Base-by-base conservation (phyloP, 2,113 vertebrate species). In the Aythya baeri region DNA sequence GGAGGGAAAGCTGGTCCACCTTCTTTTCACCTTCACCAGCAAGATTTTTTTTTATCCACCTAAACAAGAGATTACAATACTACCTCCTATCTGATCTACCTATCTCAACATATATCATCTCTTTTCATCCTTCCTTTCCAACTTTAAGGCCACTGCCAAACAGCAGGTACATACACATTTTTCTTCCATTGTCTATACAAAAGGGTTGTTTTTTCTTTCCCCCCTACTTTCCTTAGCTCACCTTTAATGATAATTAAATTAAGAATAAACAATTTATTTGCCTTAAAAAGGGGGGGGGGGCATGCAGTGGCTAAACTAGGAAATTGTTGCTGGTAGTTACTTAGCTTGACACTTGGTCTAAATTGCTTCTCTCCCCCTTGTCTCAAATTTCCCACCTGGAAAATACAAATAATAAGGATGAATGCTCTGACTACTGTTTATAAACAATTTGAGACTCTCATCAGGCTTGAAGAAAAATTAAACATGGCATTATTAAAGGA, bases 301-400 rank as follows among this genome's bases (percentile, higher is more conserved):
- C 34, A 72, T 2, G 36, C 0, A 65, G 9, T 7, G 8, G 13
- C 34, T 52, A 49, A 20, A 43, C 71, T 0, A 27, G 8, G 17
- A 85, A 5, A 6, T 52, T 12, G 6, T 6, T 83, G 2, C 46
- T 43, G 50, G 9, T 13, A 83, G 29, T 50, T 17, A 36, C 11
- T 59, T 50, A 59, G 22, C 17, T 17, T 71, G 21, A 88, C 36
- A 41, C 41, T 61, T 44, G 3, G 6, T 13, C 14, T 12, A 71
- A 68, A 17, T 32, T 57, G 66, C 7, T 87, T 2, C 66, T 41
- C n/a, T 54, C 11, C 5, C 6, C 13, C 5, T 72, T 6, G 4
- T 32, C 57, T 65, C 65, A 75, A 63, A 88, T 65, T 9, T 21
- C 41, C 7, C 46, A 61, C 25, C 34, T 52, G 13, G 21, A 79